A percentile compares a stretch with the other conserved stretches of the same genome.
Evolutionary conservation across 2,888 invertebrate genomes (phyloP).

Genomic region (Allygus modestus): DNA sequence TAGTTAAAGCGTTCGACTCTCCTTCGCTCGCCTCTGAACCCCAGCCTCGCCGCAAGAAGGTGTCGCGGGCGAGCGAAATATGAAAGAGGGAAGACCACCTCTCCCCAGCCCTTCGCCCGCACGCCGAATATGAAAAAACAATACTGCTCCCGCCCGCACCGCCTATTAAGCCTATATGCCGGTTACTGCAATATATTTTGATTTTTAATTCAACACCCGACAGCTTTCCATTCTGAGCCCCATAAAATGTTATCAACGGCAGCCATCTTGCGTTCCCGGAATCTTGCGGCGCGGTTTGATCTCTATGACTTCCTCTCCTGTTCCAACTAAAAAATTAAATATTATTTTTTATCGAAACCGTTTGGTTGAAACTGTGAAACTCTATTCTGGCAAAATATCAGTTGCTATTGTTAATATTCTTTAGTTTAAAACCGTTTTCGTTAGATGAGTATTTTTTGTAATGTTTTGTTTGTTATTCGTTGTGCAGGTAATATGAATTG

Average conservation of each 20-base stretch:
- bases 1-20: neutral
- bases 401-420: too few species aligned
- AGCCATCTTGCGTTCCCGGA: constrained; percentile 36
- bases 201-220: constrained; percentile 64
- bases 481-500: too few species aligned
- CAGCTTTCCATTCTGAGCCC: constrained; percentile 60
- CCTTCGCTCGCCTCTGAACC: neutral
- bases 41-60: neutral
- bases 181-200: constrained; percentile 63
- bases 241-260: constrained; percentile 55
- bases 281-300: constrained; percentile 45
- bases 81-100: constrained; percentile 12
- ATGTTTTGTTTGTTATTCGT: too few species aligned
- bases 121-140: constrained; percentile 56
- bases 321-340: neutral
- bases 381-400: too few species aligned
- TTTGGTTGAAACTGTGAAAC: too few species aligned
- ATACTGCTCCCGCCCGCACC: constrained; percentile 33
- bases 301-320: constrained; percentile 31
- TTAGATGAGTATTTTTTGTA: too few species aligned
- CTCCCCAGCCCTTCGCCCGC: constrained; percentile 10
- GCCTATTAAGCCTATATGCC: constrained; percentile 56
- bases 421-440: too few species aligned
- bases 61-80: neutral
- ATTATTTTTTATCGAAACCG: constrained; percentile 17